Conservation (phyloP, 1,140 invertebrate genomes). For the Solenopsis invicta region DNA sequence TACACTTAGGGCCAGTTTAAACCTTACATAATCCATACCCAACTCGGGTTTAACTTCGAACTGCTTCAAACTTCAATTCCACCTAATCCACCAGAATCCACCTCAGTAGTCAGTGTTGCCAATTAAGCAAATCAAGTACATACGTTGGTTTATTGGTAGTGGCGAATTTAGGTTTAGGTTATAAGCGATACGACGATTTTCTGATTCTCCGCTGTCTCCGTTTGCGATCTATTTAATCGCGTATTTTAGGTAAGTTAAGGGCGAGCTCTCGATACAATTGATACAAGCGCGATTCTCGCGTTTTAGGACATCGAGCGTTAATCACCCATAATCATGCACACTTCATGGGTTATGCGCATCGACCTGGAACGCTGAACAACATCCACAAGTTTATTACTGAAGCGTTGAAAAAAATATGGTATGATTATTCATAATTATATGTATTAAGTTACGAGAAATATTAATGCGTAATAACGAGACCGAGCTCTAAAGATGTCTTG, state of each 20-base stretch:
- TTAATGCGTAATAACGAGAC: not conserved
- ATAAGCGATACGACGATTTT: not conserved
- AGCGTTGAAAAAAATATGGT: not conserved
- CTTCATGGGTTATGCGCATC: not conserved
- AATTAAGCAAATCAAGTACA: not conserved
- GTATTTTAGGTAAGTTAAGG: not conserved
- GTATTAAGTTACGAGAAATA: not conserved
- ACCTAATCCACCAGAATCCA: too few relatives aligned
- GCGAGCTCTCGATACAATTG: not conserved
- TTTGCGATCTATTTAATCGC: not conserved
- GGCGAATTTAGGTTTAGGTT: conserved; percentile 23
- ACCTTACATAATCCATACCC: too few relatives aligned
- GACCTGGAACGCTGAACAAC: not conserved
- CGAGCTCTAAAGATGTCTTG: conserved; percentile 15
- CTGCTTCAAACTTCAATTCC: too few relatives aligned
- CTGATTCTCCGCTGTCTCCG: not conserved
- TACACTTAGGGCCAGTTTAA: too few relatives aligned
- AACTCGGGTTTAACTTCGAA: too few relatives aligned
- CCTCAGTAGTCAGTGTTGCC: not conserved
- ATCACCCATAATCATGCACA: not conserved
- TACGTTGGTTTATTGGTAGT: too few relatives aligned
- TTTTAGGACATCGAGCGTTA: not conserved
- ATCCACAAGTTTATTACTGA: not conserved
- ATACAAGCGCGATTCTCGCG: not conserved
- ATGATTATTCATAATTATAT: not conserved